Percentiles rank a stretch among this genome's conserved stretches.
These are phyloP conservation scores for Tetrao urogallus DNA, from an alignment of 2,113 vertebrate species.

Conservation along the genomic window DNA sequence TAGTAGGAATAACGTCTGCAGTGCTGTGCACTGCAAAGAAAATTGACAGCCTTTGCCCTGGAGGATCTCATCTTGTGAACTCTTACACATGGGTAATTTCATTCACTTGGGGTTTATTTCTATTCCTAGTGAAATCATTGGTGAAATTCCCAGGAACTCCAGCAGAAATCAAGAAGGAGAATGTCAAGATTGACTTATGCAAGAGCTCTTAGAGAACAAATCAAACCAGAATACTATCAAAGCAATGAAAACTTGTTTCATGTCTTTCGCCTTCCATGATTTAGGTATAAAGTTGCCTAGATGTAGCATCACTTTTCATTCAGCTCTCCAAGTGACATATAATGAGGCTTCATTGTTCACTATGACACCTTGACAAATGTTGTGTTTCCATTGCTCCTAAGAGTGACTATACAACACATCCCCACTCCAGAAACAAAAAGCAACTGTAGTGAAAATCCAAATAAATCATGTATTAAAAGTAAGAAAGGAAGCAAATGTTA, in stretches of 20 bases:
- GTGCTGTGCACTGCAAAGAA: background rate
- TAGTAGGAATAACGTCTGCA: background rate
- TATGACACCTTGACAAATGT: slow-evolving; percentile 57
- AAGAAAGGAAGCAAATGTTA: slow-evolving; percentile 76
- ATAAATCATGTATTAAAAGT: slow-evolving; percentile 76
- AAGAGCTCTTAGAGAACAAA: background rate
- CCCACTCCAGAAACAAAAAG: background rate
- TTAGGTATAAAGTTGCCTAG: slow-evolving; percentile 24
- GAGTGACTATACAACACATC: slow-evolving; percentile 19
- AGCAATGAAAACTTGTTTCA: slow-evolving; percentile 36
- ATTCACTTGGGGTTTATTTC: background rate
- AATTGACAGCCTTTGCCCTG: background rate
- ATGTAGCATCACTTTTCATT: slow-evolving; percentile 37
- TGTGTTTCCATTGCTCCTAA: slow-evolving; percentile 24
- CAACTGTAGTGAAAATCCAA: slow-evolving; percentile 46
- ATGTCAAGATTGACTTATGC: background rate
- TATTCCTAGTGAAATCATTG: background rate
- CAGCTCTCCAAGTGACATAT: slow-evolving; percentile 19
- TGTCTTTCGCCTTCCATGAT: background rate
- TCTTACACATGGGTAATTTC: background rate
- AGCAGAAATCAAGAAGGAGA: background rate
- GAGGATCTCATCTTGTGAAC: background rate
- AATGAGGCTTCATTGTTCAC: slow-evolving; percentile 51
- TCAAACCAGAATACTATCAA: background rate
- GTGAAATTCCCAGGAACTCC: slow-evolving; percentile 9